A percentile compares a stretch with the other conserved stretches of the same genome.
Evolutionary conservation across 2,113 vertebrate species (phyloP).

Genomic region (Dipodomys stephensi): DNA sequence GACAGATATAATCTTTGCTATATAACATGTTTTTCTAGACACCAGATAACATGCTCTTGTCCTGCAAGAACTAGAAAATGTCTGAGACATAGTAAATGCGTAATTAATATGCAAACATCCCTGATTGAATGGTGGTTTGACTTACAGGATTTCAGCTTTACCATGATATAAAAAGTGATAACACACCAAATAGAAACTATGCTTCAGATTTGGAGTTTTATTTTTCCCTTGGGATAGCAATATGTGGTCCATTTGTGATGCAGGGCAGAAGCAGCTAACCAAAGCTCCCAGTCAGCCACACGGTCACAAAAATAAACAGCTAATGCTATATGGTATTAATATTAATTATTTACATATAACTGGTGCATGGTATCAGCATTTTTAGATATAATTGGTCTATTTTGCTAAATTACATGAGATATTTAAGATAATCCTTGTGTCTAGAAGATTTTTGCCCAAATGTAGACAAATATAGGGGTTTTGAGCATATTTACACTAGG

Average conservation of each 20-base stretch:
- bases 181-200: not conserved
- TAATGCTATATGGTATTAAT: not conserved
- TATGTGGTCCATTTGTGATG: not conserved
- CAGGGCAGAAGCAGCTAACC: not conserved
- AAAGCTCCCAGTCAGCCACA: not conserved
- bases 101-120: not conserved
- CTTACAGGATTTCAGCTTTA: not conserved
- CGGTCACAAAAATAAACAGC: not conserved
- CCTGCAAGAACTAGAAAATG: not conserved
- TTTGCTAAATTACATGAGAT: not conserved
- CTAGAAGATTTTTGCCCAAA: not conserved
- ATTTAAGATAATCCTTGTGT: not conserved
- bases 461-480: not conserved
- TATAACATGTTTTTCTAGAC: not conserved
- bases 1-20: not conserved
- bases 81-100: not conserved
- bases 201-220: not conserved
- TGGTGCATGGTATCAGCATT: no score
- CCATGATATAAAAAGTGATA: not conserved
- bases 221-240: not conserved
- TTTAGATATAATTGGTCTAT: not conserved
- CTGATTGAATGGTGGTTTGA: not conserved
- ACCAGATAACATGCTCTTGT: not conserved
- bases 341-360: no score
- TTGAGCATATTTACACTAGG: not conserved